Percentiles rank a stretch among this genome's conserved stretches.
Evolutionary conservation across 2,113 vertebrate genomes (phyloP).

Genomic region (Zapus hudsonius): DNA sequence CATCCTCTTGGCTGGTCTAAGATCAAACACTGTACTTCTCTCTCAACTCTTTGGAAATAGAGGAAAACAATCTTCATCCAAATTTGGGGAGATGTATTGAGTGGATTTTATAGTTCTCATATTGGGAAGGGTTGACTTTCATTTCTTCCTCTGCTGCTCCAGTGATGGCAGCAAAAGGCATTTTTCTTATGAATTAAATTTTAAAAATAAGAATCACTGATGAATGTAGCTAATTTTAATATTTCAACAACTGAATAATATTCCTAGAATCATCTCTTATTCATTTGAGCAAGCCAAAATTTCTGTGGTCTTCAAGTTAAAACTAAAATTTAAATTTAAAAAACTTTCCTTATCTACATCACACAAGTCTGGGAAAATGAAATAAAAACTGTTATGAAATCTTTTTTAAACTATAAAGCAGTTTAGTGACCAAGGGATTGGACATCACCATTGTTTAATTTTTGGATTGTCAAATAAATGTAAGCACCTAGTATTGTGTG

Average conservation of each 20-base stretch:
- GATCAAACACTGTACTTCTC: background rate
- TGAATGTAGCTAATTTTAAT: background rate
- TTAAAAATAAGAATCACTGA: constrained; percentile 8
- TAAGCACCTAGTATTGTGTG: background rate
- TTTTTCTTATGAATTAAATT: constrained; percentile 19
- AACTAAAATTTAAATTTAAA: constrained; percentile 19
- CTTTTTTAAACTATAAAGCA: constrained; percentile 16
- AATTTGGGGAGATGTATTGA: background rate
- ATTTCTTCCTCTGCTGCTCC: background rate
- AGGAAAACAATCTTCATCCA: background rate
- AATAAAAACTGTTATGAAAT: background rate
- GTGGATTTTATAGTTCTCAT: background rate
- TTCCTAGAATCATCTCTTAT: constrained; percentile 22
- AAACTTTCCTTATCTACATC: background rate
- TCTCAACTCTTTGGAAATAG: background rate
- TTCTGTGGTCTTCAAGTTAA: constrained; percentile 21
- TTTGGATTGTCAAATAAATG: background rate
- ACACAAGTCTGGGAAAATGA: constrained; percentile 26
- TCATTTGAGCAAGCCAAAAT: background rate
- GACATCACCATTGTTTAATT: constrained; percentile 32
- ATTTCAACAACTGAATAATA: constrained; percentile 21
- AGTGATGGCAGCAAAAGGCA: background rate
- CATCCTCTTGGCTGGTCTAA: background rate
- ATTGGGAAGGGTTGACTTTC: background rate
- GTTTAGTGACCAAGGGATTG: background rate